Percentiles rank a stretch among this genome's conserved stretches.
Evolutionary conservation across 1,140 invertebrate genomes (phyloP).

Genomic region (Lasaia peninsularis): DNA sequence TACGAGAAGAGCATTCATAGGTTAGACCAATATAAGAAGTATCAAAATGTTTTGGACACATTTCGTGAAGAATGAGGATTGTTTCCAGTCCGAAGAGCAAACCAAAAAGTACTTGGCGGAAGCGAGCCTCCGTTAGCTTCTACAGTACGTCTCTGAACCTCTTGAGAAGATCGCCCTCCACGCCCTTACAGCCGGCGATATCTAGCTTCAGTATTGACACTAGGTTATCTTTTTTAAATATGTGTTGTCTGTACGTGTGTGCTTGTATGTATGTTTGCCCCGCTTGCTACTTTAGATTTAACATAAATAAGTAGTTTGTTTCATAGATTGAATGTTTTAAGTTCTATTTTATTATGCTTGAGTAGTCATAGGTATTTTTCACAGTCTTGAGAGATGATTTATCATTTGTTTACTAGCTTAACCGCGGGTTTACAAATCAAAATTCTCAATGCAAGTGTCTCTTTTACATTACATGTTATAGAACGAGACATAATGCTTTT

Average conservation of each 20-base stretch:
- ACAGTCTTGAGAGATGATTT: no score
- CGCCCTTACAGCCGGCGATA: slow-evolving; percentile 24
- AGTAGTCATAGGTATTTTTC: no score
- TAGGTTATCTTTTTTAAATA: slow-evolving; percentile 27
- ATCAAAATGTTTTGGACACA: no score
- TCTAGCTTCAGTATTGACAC: slow-evolving; percentile 34
- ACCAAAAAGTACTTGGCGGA: slow-evolving; percentile 28
- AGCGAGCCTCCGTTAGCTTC: slow-evolving; percentile 25
- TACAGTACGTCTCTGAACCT: slow-evolving; percentile 22
- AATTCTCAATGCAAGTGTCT: no score
- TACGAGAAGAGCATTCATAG: no score
- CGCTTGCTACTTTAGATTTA: slow-evolving; percentile 10
- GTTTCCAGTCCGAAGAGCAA: slow-evolving; percentile 29
- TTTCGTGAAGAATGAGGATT: neutral
- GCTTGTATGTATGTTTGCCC: neutral
- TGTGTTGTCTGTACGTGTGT: slow-evolving; percentile 6
- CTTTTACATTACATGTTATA: no score
- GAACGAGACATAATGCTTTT: no score
- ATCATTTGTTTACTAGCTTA: no score
- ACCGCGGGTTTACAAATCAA: no score
- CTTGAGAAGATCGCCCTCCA: slow-evolving; percentile 31
- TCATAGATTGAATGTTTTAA: no score
- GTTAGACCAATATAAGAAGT: no score
- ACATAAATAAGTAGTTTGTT: neutral
- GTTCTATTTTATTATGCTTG: no score